Evolutionary conservation across 2,888 invertebrate genomes (phyloP).

Genomic region (Tetanocera ferruginea): DNA sequence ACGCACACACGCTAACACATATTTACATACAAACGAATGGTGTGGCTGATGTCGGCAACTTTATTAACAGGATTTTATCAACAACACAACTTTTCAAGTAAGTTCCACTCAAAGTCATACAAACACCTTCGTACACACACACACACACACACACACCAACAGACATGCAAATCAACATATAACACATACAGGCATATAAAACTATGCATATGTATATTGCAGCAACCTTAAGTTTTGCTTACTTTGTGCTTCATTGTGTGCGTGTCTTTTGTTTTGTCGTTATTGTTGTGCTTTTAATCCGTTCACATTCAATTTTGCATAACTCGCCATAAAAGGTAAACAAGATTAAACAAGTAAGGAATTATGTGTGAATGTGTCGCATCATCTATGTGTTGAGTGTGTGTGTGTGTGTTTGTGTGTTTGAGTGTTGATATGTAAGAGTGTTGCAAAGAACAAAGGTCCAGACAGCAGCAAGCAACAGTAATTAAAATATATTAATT

Average conservation of each 20-base stretch:
- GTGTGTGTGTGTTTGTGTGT: neutral
- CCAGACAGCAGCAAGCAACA: neutral
- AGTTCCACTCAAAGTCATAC: slow-evolving; percentile 6
- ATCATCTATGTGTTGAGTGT: no score
- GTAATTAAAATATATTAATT: slow-evolving; percentile 18
- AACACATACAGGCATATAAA: neutral
- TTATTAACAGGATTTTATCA: slow-evolving; percentile 30
- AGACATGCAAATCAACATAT: neutral
- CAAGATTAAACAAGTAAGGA: slow-evolving; percentile 40
- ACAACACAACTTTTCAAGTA: slow-evolving; percentile 29
- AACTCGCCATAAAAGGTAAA: slow-evolving; percentile 47
- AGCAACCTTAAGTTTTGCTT: neutral
- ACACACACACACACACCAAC: neutral
- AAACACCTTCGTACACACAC: neutral
- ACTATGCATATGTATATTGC: neutral
- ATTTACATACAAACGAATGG: neutral
- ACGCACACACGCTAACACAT: neutral
- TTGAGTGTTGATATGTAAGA: neutral
- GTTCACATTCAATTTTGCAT: slow-evolving; percentile 38
- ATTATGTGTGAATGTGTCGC: slow-evolving; percentile 26
- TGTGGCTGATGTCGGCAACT: slow-evolving; percentile 3
- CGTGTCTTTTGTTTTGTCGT: neutral
- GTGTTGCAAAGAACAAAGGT: neutral
- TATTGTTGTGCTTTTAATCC: slow-evolving; percentile 39
- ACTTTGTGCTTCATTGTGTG: slow-evolving; percentile 18